Conservation (phyloP, 1,140 invertebrate genomes). For the Coboldia fuscipes region DNA sequence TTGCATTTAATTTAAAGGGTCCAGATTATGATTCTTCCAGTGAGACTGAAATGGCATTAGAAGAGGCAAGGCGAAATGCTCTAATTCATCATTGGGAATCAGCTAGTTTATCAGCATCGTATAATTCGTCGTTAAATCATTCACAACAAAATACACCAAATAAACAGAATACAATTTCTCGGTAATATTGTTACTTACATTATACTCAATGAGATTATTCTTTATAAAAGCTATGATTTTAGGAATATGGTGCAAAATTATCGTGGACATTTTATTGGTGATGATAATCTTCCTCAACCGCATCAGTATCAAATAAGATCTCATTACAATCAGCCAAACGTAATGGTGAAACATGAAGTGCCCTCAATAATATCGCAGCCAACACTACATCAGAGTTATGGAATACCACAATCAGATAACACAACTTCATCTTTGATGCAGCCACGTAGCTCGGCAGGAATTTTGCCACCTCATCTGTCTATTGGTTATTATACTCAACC, state of each 20-base stretch:
- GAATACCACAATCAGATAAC: slow-evolving; percentile 1
- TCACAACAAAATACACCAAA: slow-evolving; percentile 20
- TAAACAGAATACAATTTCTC: slow-evolving; percentile 14
- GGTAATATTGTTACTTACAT: too few relatives aligned
- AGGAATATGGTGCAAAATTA: too few relatives aligned
- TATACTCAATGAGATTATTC: too few relatives aligned
- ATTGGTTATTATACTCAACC: slow-evolving; percentile 1
- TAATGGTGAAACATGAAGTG: slow-evolving; percentile 5
- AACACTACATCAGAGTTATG: slow-evolving; percentile 2
- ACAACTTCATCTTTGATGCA: too few relatives aligned
- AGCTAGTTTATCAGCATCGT: slow-evolving; percentile 26
- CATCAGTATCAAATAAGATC: slow-evolving; percentile 15
- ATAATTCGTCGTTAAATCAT: slow-evolving; percentile 20
- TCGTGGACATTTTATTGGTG: too few relatives aligned
- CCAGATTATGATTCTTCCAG: slow-evolving; percentile 47
- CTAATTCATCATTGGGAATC: slow-evolving; percentile 38
- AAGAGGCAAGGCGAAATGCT: slow-evolving; percentile 29
- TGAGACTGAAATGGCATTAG: slow-evolving; percentile 34
- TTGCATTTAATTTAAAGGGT: slow-evolving; percentile 26
- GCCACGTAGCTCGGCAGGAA: too few relatives aligned
- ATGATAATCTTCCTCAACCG: too few relatives aligned
- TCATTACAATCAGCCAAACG: too few relatives aligned
- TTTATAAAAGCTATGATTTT: too few relatives aligned
- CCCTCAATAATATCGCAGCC: slow-evolving; percentile 1
- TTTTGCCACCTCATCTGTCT: slow-evolving; percentile 2